A percentile compares a stretch with the other conserved stretches of the same genome.
phyloP scores from a whole-genome alignment of 2,888 invertebrate species.

The Caenorhabditis sp. region DNA sequence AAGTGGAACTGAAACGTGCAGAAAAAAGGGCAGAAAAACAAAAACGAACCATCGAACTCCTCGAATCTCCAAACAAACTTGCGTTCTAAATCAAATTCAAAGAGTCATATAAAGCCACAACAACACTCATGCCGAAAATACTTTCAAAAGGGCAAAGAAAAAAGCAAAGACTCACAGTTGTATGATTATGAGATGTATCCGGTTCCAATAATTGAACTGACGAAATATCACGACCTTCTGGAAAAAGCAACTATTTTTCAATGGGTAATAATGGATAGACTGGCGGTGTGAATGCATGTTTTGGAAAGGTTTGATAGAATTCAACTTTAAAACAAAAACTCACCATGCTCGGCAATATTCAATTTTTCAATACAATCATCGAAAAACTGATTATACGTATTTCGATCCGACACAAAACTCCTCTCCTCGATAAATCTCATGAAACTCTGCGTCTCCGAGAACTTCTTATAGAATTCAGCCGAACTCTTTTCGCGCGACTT shows the following conservation, averaged over 20 bases:
- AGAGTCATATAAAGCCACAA: conserved; percentile 13
- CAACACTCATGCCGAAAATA: conserved; percentile 10
- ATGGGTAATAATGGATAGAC: too few species aligned
- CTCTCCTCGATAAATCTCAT: conserved; percentile 93
- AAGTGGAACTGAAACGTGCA: not conserved
- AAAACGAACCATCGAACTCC: conserved; percentile 28
- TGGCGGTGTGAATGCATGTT: too few species aligned
- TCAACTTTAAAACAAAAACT: conserved; percentile 3
- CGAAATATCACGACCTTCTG: conserved; percentile 33
- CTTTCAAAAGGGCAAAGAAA: not conserved
- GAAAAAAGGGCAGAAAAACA: not conserved
- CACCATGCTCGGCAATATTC: conserved; percentile 55
- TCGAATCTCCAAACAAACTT: conserved; percentile 14
- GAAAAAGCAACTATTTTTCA: too few species aligned
- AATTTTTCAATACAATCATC: conserved; percentile 91
- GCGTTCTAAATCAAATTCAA: conserved; percentile 2
- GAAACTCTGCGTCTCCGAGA: conserved; percentile 68
- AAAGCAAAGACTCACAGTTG: conserved; percentile 32
- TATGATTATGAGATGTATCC: conserved; percentile 39
- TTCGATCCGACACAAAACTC: conserved; percentile 92
- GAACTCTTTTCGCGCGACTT: conserved; percentile 82
- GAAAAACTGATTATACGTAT: conserved; percentile 92
- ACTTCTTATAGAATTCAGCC: conserved; percentile 64
- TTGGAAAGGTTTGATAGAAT: too few species aligned
- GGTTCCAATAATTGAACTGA: conserved; percentile 40